phyloP scores from a whole-genome alignment of 2,113 vertebrate genomes.

The Nasalis larvatus region DNA sequence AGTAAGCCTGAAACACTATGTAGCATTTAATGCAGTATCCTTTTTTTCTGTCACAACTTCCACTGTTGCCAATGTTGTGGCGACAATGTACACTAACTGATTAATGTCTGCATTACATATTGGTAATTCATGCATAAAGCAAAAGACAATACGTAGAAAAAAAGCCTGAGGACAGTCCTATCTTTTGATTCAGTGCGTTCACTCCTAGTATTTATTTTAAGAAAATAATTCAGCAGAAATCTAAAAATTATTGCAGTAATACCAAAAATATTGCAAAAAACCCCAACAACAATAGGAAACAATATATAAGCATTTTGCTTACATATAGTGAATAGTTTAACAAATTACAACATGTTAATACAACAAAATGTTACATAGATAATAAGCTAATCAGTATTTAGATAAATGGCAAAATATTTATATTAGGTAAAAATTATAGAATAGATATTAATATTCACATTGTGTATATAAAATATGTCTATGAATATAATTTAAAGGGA shows the following conservation, averaged over 20 bases:
- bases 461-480: background rate
- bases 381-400: background rate
- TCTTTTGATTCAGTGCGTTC: background rate
- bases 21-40: slow-evolving; percentile 9
- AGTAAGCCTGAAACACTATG: slow-evolving; percentile 44
- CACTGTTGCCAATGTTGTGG: background rate
- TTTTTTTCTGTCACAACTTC: background rate
- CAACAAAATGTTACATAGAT: background rate
- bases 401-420: background rate
- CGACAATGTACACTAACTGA: background rate
- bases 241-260: background rate
- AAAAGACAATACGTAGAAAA: background rate
- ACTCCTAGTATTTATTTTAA: background rate
- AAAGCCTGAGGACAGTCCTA: background rate
- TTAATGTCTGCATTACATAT: background rate
- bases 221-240: background rate
- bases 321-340: background rate
- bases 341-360: background rate
- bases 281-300: background rate
- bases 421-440: background rate
- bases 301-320: background rate
- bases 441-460: background rate
- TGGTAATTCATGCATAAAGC: background rate
- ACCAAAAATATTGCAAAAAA: background rate
- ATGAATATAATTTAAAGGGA: background rate